Conservation (phyloP, 2,888 invertebrate genomes). For the Synergus japonicus region DNA sequence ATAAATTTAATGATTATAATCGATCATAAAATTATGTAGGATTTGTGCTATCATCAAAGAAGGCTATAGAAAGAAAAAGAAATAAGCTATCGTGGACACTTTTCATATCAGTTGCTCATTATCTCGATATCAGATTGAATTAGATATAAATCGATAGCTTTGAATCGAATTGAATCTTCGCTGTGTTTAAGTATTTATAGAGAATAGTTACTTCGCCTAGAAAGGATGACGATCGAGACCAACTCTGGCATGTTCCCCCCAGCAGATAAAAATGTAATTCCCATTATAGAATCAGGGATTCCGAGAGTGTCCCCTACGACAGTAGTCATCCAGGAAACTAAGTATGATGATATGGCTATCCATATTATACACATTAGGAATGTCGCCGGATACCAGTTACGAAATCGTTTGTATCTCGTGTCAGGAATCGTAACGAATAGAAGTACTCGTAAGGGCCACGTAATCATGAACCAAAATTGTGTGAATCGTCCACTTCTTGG, state of each 20-base stretch:
- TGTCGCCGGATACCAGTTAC: conserved; percentile 85
- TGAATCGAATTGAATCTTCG: not conserved
- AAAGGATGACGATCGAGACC: conserved; percentile 90
- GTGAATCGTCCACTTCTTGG: conserved; percentile 60
- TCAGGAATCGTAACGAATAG: conserved; percentile 86
- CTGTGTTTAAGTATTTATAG: not conserved
- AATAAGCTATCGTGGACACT: not conserved
- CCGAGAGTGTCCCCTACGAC: conserved; percentile 88
- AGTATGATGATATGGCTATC: conserved; percentile 91
- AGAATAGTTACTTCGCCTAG: conserved; percentile 85
- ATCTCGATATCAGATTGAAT: not conserved
- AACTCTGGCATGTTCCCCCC: conserved; percentile 94
- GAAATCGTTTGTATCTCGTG: conserved; percentile 79
- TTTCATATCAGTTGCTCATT: not conserved
- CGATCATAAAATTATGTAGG: too few relatives aligned
- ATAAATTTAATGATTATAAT: too few relatives aligned
- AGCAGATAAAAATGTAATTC: conserved; percentile 92
- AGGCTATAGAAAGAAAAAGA: too few relatives aligned
- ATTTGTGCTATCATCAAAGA: too few relatives aligned
- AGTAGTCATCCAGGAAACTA: conserved; percentile 95
- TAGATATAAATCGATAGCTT: not conserved
- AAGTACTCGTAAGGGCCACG: conserved; percentile 85
- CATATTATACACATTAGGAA: conserved; percentile 92
- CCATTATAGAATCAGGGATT: conserved; percentile 94
- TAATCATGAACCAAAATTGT: conserved; percentile 83